These are phyloP conservation scores for Morelia viridis DNA, from an alignment of 2,797 vertebrate genomes.

Conservation along the genomic window DNA sequence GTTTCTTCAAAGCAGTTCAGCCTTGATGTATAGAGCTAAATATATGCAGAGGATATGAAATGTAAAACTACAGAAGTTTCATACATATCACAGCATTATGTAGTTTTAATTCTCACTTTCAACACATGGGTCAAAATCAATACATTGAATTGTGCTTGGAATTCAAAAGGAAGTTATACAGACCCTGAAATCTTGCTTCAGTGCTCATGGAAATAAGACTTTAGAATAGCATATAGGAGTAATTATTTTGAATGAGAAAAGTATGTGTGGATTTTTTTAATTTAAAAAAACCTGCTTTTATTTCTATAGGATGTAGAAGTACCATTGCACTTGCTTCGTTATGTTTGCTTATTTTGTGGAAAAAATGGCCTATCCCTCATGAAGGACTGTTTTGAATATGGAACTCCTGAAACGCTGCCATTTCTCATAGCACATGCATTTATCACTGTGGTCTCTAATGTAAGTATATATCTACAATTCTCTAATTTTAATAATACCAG, in stretches of 20 bases:
- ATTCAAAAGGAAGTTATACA: neutral
- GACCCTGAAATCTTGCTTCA: neutral
- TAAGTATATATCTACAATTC: constrained; percentile 74
- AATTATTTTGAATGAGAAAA: neutral
- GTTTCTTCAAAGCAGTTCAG: neutral
- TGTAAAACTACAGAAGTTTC: neutral
- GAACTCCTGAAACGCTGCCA: constrained; percentile 90
- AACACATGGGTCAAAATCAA: neutral
- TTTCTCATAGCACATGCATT: constrained; percentile 97
- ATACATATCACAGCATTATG: neutral
- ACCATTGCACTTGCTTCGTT: constrained; percentile 95
- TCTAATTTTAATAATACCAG: neutral
- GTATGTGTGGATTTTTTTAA: neutral
- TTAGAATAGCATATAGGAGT: neutral
- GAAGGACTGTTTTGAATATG: constrained; percentile 98
- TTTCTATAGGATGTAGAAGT: constrained; percentile 91
- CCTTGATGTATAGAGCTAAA: neutral
- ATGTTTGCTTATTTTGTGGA: constrained; percentile 96
- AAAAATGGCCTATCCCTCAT: constrained; percentile 98
- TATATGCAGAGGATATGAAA: neutral
- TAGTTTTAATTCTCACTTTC: neutral
- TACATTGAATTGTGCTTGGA: neutral
- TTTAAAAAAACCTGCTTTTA: neutral
- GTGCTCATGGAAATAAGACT: neutral
- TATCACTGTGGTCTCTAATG: constrained; percentile 98